Percentiles rank a stretch among this genome's conserved stretches.
These are phyloP conservation scores for Tetramorium simillimum DNA, from an alignment of 1,140 invertebrate genomes.

Conservation along the genomic window DNA sequence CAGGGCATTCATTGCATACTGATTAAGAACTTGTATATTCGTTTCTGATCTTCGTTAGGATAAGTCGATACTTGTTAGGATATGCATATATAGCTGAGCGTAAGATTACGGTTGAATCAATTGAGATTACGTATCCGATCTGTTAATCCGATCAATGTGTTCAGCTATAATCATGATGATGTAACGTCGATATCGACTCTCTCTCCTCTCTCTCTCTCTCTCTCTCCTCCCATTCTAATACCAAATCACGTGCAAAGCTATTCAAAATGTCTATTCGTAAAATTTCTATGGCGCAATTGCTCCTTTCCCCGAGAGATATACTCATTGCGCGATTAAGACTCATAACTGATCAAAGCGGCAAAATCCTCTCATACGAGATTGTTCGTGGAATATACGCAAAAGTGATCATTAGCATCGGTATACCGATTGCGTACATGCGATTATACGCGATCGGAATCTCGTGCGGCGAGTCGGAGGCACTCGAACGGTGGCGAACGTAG, in stretches of 20 bases:
- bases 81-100: neutral
- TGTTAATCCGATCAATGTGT: constrained; percentile 31
- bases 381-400: neutral
- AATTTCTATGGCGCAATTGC: constrained; percentile 21
- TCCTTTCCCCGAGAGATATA: neutral
- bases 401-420: constrained; percentile 65
- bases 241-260: neutral
- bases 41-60: neutral
- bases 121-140: neutral
- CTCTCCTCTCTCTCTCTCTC: neutral
- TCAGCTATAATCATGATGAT: neutral
- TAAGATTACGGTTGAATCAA: constrained; percentile 1
- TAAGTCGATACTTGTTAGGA: neutral
- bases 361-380: constrained; percentile 26
- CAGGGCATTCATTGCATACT: neutral
- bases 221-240: neutral
- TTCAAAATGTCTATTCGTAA: neutral
- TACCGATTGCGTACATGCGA: constrained; percentile 64
- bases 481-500: constrained; percentile 9
- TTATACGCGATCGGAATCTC: constrained; percentile 46
- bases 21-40: neutral
- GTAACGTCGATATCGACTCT: neutral
- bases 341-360: constrained; percentile 19
- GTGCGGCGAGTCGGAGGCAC: neutral
- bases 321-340: constrained; percentile 8